Conservation (phyloP, 1,140 invertebrate genomes). For the Apocrypta bakeri region DNA sequence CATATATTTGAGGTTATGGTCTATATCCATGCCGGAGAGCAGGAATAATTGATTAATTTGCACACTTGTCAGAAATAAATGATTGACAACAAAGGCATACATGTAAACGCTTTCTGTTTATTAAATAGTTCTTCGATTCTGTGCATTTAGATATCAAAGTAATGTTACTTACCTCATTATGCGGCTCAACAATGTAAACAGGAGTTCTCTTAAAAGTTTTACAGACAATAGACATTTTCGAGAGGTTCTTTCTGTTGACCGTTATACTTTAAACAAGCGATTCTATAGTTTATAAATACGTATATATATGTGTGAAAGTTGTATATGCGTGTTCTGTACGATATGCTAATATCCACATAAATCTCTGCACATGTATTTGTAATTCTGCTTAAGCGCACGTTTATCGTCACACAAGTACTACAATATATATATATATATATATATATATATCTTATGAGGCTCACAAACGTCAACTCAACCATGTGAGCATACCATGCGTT, state of each 20-base stretch:
- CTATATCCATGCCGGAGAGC: background rate
- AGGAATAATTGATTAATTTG: background rate
- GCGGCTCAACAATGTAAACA: conserved; percentile 84
- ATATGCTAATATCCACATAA: too few species aligned
- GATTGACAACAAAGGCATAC: background rate
- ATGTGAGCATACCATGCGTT: too few species aligned
- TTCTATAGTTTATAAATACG: too few species aligned
- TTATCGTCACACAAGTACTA: too few species aligned
- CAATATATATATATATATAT: too few species aligned
- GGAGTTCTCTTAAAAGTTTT: conserved; percentile 79
- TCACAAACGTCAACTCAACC: too few species aligned
- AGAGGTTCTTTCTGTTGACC: conserved; percentile 10
- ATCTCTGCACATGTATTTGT: too few species aligned
- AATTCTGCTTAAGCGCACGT: too few species aligned
- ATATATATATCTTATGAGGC: too few species aligned
- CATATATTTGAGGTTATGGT: conserved; percentile 20
- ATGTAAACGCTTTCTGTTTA: too few species aligned
- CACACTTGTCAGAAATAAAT: background rate
- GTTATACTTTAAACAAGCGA: conserved; percentile 5
- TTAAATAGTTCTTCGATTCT: background rate
- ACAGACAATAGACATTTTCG: conserved; percentile 50
- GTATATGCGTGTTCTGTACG: too few species aligned
- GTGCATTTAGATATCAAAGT: background rate
- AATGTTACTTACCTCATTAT: conserved; percentile 79
- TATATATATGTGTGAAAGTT: too few species aligned